Evolutionary conservation across 2,888 invertebrate species (phyloP).

Genomic region (Stenoptilia bipunctidactyla): DNA sequence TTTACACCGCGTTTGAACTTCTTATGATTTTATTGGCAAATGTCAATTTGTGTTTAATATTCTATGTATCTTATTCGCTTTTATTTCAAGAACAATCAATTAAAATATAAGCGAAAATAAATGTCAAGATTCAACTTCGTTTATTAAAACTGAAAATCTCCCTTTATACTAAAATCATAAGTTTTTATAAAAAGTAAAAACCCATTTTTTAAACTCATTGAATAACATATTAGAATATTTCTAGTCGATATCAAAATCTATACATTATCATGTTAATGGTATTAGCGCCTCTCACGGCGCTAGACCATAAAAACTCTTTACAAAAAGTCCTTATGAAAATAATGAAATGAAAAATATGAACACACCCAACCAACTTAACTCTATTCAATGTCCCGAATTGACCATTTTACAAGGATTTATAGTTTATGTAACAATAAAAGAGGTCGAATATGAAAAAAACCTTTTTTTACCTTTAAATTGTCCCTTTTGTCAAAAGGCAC

Average conservation of each 20-base stretch:
- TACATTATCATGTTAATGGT: constrained; percentile 51
- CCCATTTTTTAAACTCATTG: too few species aligned
- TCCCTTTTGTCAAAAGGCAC: constrained; percentile 35
- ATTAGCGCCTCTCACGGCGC: constrained; percentile 56
- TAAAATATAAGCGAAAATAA: too few species aligned
- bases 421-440: constrained; percentile 67
- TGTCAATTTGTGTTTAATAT: too few species aligned
- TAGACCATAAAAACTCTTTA: constrained; percentile 39
- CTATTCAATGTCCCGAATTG: constrained; percentile 48
- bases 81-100: too few species aligned
- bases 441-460: constrained; percentile 30
- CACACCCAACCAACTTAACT: constrained; percentile 28
- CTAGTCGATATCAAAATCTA: neutral
- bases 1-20: too few species aligned
- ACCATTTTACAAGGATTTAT: constrained; percentile 66
- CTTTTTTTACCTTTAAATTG: neutral
- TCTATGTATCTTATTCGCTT: too few species aligned
- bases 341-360: constrained; percentile 5
- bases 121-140: too few species aligned
- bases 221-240: too few species aligned
- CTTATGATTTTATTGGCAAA: too few species aligned
- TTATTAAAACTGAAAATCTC: too few species aligned
- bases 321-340: constrained; percentile 38
- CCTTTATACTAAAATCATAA: too few species aligned
- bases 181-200: too few species aligned